Conservation (phyloP, 2,797 vertebrate genomes). For the Pangasius macronema region DNA sequence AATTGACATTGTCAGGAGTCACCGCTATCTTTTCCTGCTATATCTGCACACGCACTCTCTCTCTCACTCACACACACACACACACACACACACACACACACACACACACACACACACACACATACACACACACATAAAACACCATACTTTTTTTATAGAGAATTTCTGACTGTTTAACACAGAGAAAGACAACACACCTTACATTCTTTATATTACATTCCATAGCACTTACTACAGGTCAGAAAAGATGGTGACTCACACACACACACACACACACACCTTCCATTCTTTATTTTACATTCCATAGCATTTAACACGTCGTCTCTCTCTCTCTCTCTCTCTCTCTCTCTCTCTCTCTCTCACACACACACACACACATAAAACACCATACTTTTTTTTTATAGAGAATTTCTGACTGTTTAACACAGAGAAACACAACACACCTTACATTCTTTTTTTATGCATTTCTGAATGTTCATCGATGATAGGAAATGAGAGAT, state of each 20-base stretch:
- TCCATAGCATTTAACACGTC: too few species aligned
- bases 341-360: too few species aligned
- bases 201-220: background rate
- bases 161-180: background rate
- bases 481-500: background rate
- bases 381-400: background rate
- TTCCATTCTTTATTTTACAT: too few species aligned
- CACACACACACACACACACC: too few species aligned
- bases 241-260: too few species aligned
- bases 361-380: background rate
- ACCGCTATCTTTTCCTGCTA: conserved; percentile 41
- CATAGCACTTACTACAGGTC: too few species aligned
- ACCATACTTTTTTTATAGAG: background rate
- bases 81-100: background rate
- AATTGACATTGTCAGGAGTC: conserved; percentile 63
- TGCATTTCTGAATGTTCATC: background rate
- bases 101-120: background rate
- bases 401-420: background rate
- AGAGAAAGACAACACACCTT: background rate
- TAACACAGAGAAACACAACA: background rate
- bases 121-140: background rate
- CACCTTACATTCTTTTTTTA: background rate
- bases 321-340: too few species aligned
- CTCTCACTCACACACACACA: background rate
- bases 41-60: background rate